Conservation (phyloP, 2,113 vertebrate species). For the Melanocharis versteri region DNA sequence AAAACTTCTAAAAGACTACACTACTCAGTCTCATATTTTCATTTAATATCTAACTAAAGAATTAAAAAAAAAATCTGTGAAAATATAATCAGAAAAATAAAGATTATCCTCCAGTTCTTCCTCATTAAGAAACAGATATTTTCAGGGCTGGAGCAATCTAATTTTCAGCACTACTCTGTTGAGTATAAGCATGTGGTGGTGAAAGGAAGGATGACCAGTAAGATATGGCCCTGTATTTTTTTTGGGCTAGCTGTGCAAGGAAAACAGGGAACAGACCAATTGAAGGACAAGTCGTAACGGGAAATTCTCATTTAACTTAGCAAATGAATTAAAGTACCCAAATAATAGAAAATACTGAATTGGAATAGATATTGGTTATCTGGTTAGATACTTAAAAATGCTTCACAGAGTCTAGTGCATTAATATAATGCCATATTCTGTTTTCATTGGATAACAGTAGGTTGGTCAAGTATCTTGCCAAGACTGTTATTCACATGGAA, state of each 20-base stretch:
- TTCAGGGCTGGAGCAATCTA: background rate
- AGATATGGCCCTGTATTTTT: background rate
- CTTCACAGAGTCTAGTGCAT: background rate
- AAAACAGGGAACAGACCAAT: background rate
- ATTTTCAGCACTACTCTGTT: background rate
- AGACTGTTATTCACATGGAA: background rate
- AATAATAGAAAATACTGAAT: background rate
- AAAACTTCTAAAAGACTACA: background rate
- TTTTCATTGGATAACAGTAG: background rate
- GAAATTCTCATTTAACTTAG: background rate
- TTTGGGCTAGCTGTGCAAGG: background rate
- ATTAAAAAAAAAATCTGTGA: background rate
- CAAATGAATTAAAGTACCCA: background rate
- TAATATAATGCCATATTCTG: background rate
- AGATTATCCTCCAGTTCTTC: background rate
- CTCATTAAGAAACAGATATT: background rate
- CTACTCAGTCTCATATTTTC: background rate
- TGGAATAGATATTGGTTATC: too few species aligned
- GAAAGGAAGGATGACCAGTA: background rate
- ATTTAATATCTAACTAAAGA: background rate
- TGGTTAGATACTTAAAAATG: background rate
- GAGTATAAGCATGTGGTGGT: background rate
- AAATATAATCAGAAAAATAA: background rate
- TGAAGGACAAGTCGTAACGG: background rate
- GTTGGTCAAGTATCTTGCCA: background rate